Percentiles rank a stretch among this genome's conserved stretches.
These are phyloP conservation scores for Drosophila ezoana DNA, from an alignment of 2,888 invertebrate genomes.

Conservation along the genomic window DNA sequence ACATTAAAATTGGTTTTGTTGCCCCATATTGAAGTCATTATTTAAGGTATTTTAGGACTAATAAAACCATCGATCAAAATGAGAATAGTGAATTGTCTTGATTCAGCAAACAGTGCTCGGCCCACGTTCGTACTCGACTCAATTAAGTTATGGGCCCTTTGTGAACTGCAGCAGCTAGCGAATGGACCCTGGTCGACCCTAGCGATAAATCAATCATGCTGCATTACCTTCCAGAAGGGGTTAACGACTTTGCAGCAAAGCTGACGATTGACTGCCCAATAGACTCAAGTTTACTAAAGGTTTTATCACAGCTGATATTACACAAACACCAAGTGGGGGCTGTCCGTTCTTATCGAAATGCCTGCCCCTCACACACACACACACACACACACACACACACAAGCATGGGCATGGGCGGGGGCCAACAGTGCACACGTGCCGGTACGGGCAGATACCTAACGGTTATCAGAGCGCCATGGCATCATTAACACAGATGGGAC, in stretches of 20 bases:
- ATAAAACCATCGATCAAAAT: conserved; percentile 48
- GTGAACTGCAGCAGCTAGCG: conserved; percentile 21
- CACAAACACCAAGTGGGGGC: conserved; percentile 32
- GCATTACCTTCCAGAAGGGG: conserved; percentile 56
- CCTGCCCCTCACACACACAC: not conserved
- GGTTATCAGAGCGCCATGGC: conserved; percentile 59
- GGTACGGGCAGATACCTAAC: conserved; percentile 50
- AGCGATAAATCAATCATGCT: conserved; percentile 61
- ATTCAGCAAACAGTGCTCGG: conserved; percentile 28
- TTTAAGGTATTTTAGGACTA: conserved; percentile 11
- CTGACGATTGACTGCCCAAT: conserved; percentile 59
- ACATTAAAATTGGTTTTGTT: not conserved
- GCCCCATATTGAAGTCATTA: conserved; percentile 1
- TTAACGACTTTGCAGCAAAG: conserved; percentile 61
- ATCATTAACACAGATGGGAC: conserved; percentile 72
- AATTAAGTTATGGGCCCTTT: conserved; percentile 32
- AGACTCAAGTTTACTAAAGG: conserved; percentile 42
- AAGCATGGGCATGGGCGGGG: not conserved
- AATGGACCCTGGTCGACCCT: conserved; percentile 31
- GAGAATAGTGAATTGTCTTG: conserved; percentile 29
- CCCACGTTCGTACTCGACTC: conserved; percentile 9
- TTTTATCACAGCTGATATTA: conserved; percentile 54
- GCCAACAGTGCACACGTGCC: conserved; percentile 47
- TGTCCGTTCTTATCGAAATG: conserved; percentile 4
- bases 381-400: not conserved